phyloP scores from a whole-genome alignment of 2,797 vertebrate genomes.

The Parotocinclus haroldoi region DNA sequence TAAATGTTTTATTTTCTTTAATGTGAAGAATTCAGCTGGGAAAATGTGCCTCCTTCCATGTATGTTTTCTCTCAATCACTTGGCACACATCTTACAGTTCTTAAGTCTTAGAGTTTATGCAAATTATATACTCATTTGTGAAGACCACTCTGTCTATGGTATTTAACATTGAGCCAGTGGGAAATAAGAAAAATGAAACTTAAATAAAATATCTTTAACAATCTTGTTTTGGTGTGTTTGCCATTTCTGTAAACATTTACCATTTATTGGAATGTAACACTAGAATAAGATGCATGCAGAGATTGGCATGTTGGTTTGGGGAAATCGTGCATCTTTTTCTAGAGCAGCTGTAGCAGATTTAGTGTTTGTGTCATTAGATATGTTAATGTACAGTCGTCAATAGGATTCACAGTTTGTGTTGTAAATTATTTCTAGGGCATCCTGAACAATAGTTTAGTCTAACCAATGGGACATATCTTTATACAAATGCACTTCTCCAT shows the following conservation, averaged over 20 bases:
- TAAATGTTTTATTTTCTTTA: slow-evolving; percentile 76
- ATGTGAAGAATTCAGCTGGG: slow-evolving; percentile 74
- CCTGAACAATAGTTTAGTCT: neutral
- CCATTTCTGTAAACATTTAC: slow-evolving; percentile 4
- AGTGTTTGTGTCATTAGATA: neutral
- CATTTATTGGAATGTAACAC: neutral
- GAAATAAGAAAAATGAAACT: slow-evolving; percentile 52
- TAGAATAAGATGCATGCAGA: slow-evolving; percentile 13
- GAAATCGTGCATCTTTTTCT: slow-evolving; percentile 12
- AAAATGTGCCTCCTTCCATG: slow-evolving; percentile 77
- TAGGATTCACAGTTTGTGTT: neutral
- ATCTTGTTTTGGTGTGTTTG: slow-evolving; percentile 31
- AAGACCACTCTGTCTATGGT: slow-evolving; percentile 80
- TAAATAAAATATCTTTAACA: slow-evolving; percentile 49
- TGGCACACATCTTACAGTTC: slow-evolving; percentile 70
- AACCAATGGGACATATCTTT: neutral
- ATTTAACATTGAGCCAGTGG: slow-evolving; percentile 73
- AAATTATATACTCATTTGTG: slow-evolving; percentile 68
- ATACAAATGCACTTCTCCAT: neutral
- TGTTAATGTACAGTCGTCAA: neutral
- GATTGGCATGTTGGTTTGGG: neutral
- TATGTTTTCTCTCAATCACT: slow-evolving; percentile 66
- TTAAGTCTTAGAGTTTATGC: slow-evolving; percentile 53
- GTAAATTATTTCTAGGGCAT: slow-evolving; percentile 8
- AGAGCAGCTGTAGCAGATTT: slow-evolving; percentile 1